Percentiles rank a stretch among this genome's conserved stretches.
Evolutionary conservation across 2,113 vertebrate species (phyloP).

Genomic region (Coptodon rendalli): DNA sequence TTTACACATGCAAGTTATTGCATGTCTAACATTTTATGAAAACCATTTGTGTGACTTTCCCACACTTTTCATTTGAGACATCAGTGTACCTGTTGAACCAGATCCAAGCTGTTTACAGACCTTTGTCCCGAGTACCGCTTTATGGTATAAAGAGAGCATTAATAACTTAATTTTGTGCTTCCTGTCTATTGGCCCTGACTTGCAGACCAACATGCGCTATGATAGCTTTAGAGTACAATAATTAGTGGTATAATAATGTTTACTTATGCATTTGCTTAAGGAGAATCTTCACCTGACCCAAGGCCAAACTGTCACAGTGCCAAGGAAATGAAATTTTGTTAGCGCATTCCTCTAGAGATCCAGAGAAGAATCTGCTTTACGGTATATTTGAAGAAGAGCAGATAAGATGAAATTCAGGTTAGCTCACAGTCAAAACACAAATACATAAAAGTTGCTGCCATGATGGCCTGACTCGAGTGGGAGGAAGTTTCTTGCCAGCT

Average conservation of each 20-base stretch:
- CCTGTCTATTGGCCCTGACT: background rate
- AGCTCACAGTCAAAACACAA: background rate
- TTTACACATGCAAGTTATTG: background rate
- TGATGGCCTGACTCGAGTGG: background rate
- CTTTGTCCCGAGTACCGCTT: background rate
- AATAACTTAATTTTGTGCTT: background rate
- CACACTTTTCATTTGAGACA: background rate
- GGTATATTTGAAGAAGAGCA: background rate
- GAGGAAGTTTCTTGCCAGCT: constrained; percentile 3
- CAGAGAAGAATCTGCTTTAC: background rate
- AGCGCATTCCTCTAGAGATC: background rate
- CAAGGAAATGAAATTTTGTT: background rate
- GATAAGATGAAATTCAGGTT: background rate
- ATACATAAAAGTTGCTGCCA: background rate
- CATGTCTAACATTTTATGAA: background rate
- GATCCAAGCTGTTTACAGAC: background rate
- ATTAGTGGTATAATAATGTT: background rate
- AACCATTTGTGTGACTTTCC: background rate
- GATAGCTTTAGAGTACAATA: background rate
- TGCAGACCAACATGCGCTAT: background rate
- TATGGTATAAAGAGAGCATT: background rate
- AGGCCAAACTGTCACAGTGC: constrained; percentile 6
- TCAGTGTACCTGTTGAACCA: background rate
- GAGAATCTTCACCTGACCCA: background rate
- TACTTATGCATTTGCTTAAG: background rate